Evolutionary conservation across 2,797 vertebrate species (phyloP).

Genomic region (Anguilla obscura): DNA sequence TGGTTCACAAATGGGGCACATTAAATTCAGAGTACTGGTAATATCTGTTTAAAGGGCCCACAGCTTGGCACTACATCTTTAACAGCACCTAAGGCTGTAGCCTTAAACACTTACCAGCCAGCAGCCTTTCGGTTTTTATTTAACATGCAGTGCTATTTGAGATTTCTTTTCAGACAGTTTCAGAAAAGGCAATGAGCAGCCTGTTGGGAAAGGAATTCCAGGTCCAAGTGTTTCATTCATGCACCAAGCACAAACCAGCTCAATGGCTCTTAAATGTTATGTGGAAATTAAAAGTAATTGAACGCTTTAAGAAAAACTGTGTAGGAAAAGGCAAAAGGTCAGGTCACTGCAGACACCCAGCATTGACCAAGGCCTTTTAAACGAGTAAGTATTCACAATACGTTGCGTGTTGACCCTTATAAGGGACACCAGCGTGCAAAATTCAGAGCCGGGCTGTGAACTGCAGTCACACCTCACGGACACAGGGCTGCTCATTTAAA

Average conservation of each 20-base stretch:
- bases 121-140: neutral
- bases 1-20: neutral
- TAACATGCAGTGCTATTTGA: neutral
- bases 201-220: neutral
- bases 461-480: slow-evolving; percentile 38
- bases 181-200: neutral
- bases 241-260: neutral
- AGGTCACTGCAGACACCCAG: neutral
- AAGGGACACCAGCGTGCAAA: slow-evolving; percentile 37
- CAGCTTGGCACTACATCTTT: neutral
- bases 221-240: neutral
- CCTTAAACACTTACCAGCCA: neutral
- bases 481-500: neutral
- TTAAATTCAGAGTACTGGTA: neutral
- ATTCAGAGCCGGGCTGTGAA: slow-evolving; percentile 43
- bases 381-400: slow-evolving; percentile 33
- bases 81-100: neutral
- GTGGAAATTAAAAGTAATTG: neutral
- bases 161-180: neutral
- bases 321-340: neutral
- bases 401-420: slow-evolving; percentile 42
- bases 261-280: neutral
- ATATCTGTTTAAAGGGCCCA: neutral
- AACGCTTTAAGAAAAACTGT: neutral
- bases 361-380: neutral